Evolutionary conservation across 2,888 invertebrate species (phyloP).

Genomic region (Catocala fraxini): DNA sequence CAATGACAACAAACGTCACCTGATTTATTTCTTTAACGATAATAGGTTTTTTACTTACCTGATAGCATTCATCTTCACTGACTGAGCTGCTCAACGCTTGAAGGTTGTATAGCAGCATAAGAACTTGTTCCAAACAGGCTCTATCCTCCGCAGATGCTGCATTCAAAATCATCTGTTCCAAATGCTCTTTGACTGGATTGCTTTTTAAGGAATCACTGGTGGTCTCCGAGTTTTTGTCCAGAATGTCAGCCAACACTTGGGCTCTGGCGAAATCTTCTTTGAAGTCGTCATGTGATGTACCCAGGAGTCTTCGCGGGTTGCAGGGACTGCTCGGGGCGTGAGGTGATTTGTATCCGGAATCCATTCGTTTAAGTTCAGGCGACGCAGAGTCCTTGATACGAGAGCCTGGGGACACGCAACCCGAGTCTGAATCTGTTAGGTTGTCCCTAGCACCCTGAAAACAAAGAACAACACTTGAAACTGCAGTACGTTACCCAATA

Average conservation of each 20-base stretch:
- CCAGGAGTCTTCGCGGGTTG: constrained; percentile 73
- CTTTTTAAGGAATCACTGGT: constrained; percentile 80
- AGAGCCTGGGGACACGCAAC: constrained; percentile 86
- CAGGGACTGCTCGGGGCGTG: constrained; percentile 81
- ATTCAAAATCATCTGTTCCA: constrained; percentile 84
- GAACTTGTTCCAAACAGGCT: constrained; percentile 89
- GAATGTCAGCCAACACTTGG: constrained; percentile 79
- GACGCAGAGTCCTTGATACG: constrained; percentile 86
- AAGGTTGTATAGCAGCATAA: constrained; percentile 88
- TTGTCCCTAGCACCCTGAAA: constrained; percentile 84
- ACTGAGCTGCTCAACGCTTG: constrained; percentile 87
- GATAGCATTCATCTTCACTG: constrained; percentile 87
- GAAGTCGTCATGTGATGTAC: constrained; percentile 79
- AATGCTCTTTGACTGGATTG: constrained; percentile 82
- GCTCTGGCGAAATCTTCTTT: constrained; percentile 85
- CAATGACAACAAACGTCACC: constrained; percentile 7
- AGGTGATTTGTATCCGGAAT: constrained; percentile 86
- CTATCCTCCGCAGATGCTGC: constrained; percentile 87
- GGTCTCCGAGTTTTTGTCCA: constrained; percentile 79
- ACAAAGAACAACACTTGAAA: constrained; percentile 19
- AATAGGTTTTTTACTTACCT: constrained; percentile 64
- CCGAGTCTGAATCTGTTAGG: constrained; percentile 85
- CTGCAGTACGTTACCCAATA: not conserved
- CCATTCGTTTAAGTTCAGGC: constrained; percentile 85
- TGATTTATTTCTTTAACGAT: not conserved